phyloP scores from a whole-genome alignment of 1,140 invertebrate genomes.

The Drosophila ogumai region DNA sequence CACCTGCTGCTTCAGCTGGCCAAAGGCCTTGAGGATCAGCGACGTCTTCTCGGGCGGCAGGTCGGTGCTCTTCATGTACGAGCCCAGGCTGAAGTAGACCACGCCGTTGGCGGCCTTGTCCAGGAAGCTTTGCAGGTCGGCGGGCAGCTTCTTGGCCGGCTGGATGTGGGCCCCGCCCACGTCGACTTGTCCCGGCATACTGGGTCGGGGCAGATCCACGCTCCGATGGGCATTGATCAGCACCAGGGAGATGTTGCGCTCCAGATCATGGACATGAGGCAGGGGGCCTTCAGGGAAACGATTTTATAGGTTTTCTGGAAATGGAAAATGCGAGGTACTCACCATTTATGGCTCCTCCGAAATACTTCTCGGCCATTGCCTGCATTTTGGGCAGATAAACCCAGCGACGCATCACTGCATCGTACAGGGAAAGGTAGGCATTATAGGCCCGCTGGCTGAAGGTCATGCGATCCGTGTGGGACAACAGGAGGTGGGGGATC shows the following conservation, averaged over 20 bases:
- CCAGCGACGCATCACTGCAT: conserved; percentile 71
- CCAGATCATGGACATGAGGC: conserved; percentile 85
- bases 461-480: conserved; percentile 83
- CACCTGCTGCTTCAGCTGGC: conserved; percentile 87
- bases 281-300: conserved; percentile 43
- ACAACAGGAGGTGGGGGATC: conserved; percentile 85
- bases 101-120: conserved; percentile 86
- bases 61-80: conserved; percentile 86
- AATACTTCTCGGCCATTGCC: conserved; percentile 75
- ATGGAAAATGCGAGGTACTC: background rate
- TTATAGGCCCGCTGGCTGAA: conserved; percentile 75
- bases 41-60: conserved; percentile 84
- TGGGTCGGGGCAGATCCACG: conserved; percentile 85
- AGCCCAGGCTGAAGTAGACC: conserved; percentile 88
- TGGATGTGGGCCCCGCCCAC: conserved; percentile 86
- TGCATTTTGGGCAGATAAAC: conserved; percentile 83
- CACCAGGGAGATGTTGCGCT: conserved; percentile 86
- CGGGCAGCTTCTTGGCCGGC: conserved; percentile 79
- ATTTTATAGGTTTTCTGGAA: too few relatives aligned
- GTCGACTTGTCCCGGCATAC: conserved; percentile 85
- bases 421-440: conserved; percentile 73
- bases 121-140: conserved; percentile 85
- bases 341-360: conserved; percentile 62
- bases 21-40: conserved; percentile 86
- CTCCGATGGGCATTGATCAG: conserved; percentile 86